A percentile compares a stretch with the other conserved stretches of the same genome.
Conservation (phyloP, 1,140 invertebrate genomes). For the Diorhabda sublineata region DNA sequence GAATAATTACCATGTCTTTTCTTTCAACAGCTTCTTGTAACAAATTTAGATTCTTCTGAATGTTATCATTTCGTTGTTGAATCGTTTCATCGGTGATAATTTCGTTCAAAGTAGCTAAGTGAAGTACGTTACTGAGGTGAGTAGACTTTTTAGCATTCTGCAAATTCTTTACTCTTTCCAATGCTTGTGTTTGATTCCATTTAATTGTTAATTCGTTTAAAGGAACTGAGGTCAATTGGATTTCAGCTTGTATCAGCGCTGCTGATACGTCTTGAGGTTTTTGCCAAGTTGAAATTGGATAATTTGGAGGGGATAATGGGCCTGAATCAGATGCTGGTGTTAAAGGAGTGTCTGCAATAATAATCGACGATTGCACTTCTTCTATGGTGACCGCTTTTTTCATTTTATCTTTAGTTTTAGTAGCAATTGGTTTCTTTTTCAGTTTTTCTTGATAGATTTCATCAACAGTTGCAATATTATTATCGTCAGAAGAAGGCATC, state of each 20-base stretch:
- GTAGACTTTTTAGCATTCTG: slow-evolving; percentile 51
- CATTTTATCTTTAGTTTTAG: slow-evolving; percentile 36
- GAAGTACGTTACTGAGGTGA: slow-evolving; percentile 55
- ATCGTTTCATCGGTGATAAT: slow-evolving; percentile 51
- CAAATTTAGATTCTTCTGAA: slow-evolving; percentile 56
- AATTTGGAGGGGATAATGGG: slow-evolving; percentile 34
- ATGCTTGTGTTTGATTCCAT: slow-evolving; percentile 42
- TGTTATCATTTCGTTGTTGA: slow-evolving; percentile 52
- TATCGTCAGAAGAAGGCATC: too few species aligned
- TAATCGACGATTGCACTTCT: slow-evolving; percentile 45
- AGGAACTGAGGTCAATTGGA: slow-evolving; percentile 25
- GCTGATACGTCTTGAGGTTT: slow-evolving; percentile 16
- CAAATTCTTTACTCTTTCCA: slow-evolving; percentile 55
- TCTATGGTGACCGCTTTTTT: slow-evolving; percentile 48
- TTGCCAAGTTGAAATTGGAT: slow-evolving; percentile 21
- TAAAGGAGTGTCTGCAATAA: slow-evolving; percentile 47
- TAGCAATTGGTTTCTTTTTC: slow-evolving; percentile 21
- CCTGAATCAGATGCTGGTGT: slow-evolving; percentile 41
- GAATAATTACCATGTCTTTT: slow-evolving; percentile 59
- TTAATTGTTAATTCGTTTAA: slow-evolving; percentile 38
- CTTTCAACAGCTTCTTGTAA: slow-evolving; percentile 60
- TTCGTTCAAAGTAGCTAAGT: slow-evolving; percentile 57
- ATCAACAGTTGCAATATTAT: background rate
- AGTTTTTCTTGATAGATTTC: slow-evolving; percentile 10
- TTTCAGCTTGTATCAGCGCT: slow-evolving; percentile 27